A percentile compares a stretch with the other conserved stretches of the same genome.
These are phyloP conservation scores for Drosophila hamatofila DNA, from an alignment of 2,888 invertebrate species.

Conservation along the genomic window DNA sequence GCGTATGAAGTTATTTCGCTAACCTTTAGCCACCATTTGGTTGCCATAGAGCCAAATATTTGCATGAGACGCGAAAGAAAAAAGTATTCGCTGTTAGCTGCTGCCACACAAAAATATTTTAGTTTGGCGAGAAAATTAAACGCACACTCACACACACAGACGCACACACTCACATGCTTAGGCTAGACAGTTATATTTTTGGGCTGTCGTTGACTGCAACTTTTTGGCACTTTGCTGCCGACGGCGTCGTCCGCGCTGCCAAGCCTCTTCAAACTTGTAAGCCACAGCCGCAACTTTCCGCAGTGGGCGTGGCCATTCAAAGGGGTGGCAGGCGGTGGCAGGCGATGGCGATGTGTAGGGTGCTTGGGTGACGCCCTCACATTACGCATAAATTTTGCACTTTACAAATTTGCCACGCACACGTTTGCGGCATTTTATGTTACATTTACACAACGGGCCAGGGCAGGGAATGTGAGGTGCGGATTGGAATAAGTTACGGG, in stretches of 20 bases:
- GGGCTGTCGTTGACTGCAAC: slow-evolving; percentile 70
- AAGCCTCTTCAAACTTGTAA: slow-evolving; percentile 76
- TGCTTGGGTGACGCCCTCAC: slow-evolving; percentile 70
- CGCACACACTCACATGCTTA: slow-evolving; percentile 9
- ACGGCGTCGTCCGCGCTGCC: slow-evolving; percentile 42
- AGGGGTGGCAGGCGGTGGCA: background rate
- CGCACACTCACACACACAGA: slow-evolving; percentile 25
- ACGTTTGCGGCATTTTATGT: slow-evolving; percentile 81
- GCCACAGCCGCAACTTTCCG: slow-evolving; percentile 53
- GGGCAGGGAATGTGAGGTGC: background rate
- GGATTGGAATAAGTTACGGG: background rate
- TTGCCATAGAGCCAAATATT: slow-evolving; percentile 74
- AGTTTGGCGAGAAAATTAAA: slow-evolving; percentile 81
- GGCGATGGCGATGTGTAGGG: background rate
- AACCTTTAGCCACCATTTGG: slow-evolving; percentile 76
- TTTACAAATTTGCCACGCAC: slow-evolving; percentile 82
- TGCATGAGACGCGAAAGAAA: slow-evolving; percentile 68
- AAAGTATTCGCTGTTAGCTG: slow-evolving; percentile 31
- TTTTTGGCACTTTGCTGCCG: slow-evolving; percentile 73
- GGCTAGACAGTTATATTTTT: slow-evolving; percentile 72
- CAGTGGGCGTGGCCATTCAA: slow-evolving; percentile 25
- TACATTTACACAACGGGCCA: slow-evolving; percentile 64
- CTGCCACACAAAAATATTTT: slow-evolving; percentile 69
- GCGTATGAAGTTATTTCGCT: slow-evolving; percentile 77
- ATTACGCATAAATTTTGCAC: slow-evolving; percentile 82